Evolutionary conservation across 2,113 vertebrate genomes (phyloP).

Genomic region (Proterorhinus semilunaris): DNA sequence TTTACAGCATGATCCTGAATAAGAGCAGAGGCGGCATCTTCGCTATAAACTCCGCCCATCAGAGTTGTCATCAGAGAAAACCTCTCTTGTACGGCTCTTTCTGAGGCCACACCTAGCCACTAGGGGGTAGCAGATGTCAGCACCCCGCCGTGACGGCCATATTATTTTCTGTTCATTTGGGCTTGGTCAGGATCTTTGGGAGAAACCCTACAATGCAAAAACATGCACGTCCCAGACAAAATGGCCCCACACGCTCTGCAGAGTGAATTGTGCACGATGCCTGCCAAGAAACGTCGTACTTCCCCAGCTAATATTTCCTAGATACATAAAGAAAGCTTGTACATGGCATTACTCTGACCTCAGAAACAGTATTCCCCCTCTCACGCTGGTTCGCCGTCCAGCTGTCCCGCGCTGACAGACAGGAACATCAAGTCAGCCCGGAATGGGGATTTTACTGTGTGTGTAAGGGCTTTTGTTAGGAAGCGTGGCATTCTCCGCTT

Average conservation of each 20-base stretch:
- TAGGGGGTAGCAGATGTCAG: no score
- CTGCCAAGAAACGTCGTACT: not conserved
- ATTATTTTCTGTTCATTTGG: no score
- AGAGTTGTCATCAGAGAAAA: no score
- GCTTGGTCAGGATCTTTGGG: no score
- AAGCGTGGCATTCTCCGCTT: not conserved
- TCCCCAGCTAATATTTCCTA: not conserved
- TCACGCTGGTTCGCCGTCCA: not conserved
- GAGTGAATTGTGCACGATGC: not conserved
- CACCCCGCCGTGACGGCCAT: no score
- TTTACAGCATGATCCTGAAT: no score
- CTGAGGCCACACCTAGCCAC: no score
- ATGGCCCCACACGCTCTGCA: not conserved
- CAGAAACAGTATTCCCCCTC: not conserved
- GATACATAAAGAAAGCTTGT: not conserved
- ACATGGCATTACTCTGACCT: not conserved
- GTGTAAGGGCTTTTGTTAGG: constrained; percentile 1
- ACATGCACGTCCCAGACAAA: not conserved
- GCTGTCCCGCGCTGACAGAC: constrained; percentile 1
- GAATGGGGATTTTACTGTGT: not conserved
- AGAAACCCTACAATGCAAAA: not conserved
- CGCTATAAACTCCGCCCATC: no score
- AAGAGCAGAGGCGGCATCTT: no score
- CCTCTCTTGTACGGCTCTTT: no score
- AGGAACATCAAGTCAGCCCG: not conserved